phyloP scores from a whole-genome alignment of 2,113 vertebrate species.

The Callionymus lyra region DNA sequence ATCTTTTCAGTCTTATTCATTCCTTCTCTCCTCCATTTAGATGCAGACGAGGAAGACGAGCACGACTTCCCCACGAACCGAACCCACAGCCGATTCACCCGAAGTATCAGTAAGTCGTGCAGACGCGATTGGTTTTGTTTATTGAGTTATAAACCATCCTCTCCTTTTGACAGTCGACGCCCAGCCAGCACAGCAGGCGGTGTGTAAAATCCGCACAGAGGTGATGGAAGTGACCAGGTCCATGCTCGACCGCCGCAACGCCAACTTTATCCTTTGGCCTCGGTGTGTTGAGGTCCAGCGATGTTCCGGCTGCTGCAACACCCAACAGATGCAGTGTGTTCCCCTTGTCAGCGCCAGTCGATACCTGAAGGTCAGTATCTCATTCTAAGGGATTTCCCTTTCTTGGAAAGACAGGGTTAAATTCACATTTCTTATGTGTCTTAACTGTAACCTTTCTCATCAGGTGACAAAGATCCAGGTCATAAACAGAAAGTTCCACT shows the following conservation, averaged over 20 bases:
- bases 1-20: too few species aligned
- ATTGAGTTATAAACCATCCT: too few species aligned
- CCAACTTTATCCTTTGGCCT: slow-evolving; percentile 89
- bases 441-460: background rate
- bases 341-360: slow-evolving; percentile 71
- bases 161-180: slow-evolving; percentile 62
- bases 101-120: slow-evolving; percentile 47
- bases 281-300: slow-evolving; percentile 90
- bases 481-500: slow-evolving; percentile 61
- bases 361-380: slow-evolving; percentile 50
- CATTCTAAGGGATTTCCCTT: too few species aligned
- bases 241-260: slow-evolving; percentile 82
- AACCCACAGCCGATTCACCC: slow-evolving; percentile 29
- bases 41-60: slow-evolving; percentile 43
- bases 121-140: background rate
- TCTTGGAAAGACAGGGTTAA: background rate
- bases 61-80: slow-evolving; percentile 27
- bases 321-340: slow-evolving; percentile 70
- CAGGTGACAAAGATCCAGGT: slow-evolving; percentile 87
- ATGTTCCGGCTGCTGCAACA: slow-evolving; percentile 94
- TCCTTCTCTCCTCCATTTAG: background rate
- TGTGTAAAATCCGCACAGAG: slow-evolving; percentile 83
- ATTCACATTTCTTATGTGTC: background rate
- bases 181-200: slow-evolving; percentile 74
- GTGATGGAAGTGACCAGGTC: slow-evolving; percentile 83